Evolutionary conservation across 2,797 vertebrate species (phyloP), one percentile per base, ranked within the genome.

Genomic region (Betta splendens): DNA sequence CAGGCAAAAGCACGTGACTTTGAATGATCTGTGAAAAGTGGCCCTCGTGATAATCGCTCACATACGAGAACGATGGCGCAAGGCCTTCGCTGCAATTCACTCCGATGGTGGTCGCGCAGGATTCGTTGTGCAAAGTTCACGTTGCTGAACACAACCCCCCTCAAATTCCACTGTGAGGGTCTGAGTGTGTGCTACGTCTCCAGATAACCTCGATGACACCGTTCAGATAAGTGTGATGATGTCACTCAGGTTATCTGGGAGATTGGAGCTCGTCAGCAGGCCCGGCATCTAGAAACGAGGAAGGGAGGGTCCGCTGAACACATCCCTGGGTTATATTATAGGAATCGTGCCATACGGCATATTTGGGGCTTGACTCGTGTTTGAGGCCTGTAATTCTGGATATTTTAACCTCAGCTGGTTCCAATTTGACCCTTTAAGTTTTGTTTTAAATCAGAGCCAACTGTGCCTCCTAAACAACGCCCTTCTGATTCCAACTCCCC

Each of bases 401-500:
- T 9, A 16, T 22, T 36, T 47, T 1, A 1, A 31, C 31, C 21
- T 58, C 45, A 52, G 42, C 56, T 69, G 52, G 58, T 55, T 35
- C 4, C 1, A 28, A 57, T 69, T 57, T 33, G 1, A 16, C 45
- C 5, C 4, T 29, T 37, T 2, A 11, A 36, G 16, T 17, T 23
- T 18, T 26, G 9, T 26, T 13, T 20, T 4, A 23, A 23, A 35
- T 22, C 2, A 2, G n/a, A 33, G 39, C 26, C 33, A 35, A 35
- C 33, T 8, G 4, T 28, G 26, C 26, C 7, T 28, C 26, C 15
- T 32, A 13, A 33, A 73, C 31, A 42, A 42, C 11, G 45, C 39
- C 31, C 35, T 60, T 62, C 36, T 29, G 45, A 72, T 69, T 62
- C 63, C 44, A 29, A 55, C 40, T 64, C 62, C 69, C 66, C 13